phyloP scores from a whole-genome alignment of 2,113 vertebrate species.

The Oreochromis aureus region DNA sequence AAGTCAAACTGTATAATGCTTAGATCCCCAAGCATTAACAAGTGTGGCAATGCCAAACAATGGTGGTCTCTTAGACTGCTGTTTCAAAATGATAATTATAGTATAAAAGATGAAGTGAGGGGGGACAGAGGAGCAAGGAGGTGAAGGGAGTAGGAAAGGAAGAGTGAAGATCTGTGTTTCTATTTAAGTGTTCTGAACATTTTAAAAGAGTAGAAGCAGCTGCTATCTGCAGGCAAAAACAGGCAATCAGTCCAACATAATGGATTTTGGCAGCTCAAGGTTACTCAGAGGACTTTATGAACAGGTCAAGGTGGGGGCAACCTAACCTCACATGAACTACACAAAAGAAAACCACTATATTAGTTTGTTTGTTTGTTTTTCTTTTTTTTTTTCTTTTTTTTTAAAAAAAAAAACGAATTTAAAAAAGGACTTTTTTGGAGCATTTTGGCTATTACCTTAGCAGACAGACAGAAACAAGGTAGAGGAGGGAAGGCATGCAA shows the following conservation, averaged over 20 bases:
- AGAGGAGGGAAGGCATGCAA: background rate
- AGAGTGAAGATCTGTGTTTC: conserved; percentile 55
- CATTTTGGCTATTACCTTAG: background rate
- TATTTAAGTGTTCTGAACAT: conserved; percentile 50
- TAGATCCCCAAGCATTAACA: conserved; percentile 14
- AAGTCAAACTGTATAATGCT: conserved; percentile 65
- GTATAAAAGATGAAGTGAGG: conserved; percentile 37
- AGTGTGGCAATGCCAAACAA: conserved; percentile 52
- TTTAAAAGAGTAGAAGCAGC: conserved; percentile 66
- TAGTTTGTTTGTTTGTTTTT: background rate
- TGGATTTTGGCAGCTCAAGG: conserved; percentile 10
- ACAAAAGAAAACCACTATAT: background rate
- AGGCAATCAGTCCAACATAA: conserved; percentile 7
- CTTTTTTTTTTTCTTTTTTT: too few species aligned
- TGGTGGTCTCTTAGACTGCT: conserved; percentile 41
- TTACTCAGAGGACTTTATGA: background rate
- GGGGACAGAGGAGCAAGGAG: conserved; percentile 31
- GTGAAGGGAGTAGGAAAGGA: conserved; percentile 22
- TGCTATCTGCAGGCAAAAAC: conserved; percentile 51
- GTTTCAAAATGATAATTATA: conserved; percentile 70
- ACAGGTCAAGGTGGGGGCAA: conserved; percentile 43
- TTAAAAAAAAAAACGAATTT: background rate
- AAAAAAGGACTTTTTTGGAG: background rate
- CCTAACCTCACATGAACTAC: conserved; percentile 39
- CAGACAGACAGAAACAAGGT: background rate